These are phyloP conservation scores for Brachionus sp. DNA, from an alignment of 1,140 invertebrate genomes.

Conservation along the genomic window DNA sequence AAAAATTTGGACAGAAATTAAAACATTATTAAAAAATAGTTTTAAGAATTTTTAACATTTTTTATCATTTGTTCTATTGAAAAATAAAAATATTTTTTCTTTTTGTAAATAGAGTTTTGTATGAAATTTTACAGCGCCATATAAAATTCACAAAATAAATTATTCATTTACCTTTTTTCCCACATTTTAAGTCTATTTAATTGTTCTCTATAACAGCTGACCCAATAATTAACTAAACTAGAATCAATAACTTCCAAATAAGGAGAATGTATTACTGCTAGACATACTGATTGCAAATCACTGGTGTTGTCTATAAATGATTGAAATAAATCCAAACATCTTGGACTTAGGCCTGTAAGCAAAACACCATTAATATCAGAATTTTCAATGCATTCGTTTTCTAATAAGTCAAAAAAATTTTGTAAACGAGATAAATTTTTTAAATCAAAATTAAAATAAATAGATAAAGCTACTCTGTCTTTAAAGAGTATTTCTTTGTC, in stretches of 20 bases:
- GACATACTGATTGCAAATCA: constrained; percentile 83
- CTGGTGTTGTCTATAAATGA: constrained; percentile 81
- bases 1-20: too few relatives aligned
- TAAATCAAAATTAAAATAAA: constrained; percentile 29
- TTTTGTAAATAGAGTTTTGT: too few relatives aligned
- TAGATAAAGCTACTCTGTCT: constrained; percentile 1
- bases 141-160: too few relatives aligned
- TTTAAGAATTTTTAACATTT: too few relatives aligned
- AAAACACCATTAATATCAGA: constrained; percentile 81
- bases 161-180: constrained; percentile 66
- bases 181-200: constrained; percentile 77
- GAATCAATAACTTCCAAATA: constrained; percentile 65
- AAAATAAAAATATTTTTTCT: too few relatives aligned
- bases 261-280: constrained; percentile 70
- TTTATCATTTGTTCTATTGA: too few relatives aligned
- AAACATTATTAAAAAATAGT: too few relatives aligned
- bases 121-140: too few relatives aligned
- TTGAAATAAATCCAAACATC: constrained; percentile 72
- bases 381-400: constrained; percentile 67
- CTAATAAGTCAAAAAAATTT: constrained; percentile 64
- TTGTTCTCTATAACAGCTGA: constrained; percentile 70
- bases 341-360: constrained; percentile 67
- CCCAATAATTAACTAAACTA: constrained; percentile 68
- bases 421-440: constrained; percentile 28
- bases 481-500: neutral